Evolutionary conservation across 2,888 invertebrate genomes (phyloP).

Genomic region (Nesidiocoris tenuis): DNA sequence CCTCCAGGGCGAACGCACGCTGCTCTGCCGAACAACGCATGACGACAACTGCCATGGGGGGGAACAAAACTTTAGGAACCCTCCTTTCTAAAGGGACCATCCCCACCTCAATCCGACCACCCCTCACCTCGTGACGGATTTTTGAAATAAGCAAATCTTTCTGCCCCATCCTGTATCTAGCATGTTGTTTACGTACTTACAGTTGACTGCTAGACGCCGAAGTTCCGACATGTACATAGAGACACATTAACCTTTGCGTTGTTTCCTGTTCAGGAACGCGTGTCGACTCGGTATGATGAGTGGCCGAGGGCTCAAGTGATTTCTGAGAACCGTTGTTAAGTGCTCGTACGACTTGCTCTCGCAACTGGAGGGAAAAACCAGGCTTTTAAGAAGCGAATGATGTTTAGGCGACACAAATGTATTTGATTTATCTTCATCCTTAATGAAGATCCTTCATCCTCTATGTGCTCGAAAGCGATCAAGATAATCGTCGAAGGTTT

Average conservation of each 20-base stretch:
- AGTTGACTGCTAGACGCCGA: not conserved
- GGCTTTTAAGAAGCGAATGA: not conserved
- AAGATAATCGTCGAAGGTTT: not conserved
- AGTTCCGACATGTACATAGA: not conserved
- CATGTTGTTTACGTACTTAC: not conserved
- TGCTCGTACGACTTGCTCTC: not conserved
- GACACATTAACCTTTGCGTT: not conserved
- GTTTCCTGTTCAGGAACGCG: constrained; percentile 8
- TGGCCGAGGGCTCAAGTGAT: not conserved
- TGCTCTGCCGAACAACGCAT: too few species aligned
- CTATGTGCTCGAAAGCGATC: not conserved
- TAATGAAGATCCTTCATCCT: too few species aligned
- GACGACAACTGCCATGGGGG: too few species aligned
- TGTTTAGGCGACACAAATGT: not conserved
- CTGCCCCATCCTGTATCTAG: too few species aligned
- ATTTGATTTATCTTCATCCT: not conserved
- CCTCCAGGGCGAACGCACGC: too few species aligned
- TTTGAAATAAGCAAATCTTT: too few species aligned
- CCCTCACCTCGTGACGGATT: too few species aligned
- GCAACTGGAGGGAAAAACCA: not conserved
- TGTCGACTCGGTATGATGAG: not conserved
- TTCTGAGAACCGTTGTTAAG: not conserved
- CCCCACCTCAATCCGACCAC: too few species aligned
- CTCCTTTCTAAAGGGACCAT: too few species aligned
- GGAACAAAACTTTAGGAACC: too few species aligned